Evolutionary conservation across 1,140 invertebrate genomes (phyloP), one percentile per base, ranked within the genome.

Genomic region (Macrotrachela quadricornifera): DNA sequence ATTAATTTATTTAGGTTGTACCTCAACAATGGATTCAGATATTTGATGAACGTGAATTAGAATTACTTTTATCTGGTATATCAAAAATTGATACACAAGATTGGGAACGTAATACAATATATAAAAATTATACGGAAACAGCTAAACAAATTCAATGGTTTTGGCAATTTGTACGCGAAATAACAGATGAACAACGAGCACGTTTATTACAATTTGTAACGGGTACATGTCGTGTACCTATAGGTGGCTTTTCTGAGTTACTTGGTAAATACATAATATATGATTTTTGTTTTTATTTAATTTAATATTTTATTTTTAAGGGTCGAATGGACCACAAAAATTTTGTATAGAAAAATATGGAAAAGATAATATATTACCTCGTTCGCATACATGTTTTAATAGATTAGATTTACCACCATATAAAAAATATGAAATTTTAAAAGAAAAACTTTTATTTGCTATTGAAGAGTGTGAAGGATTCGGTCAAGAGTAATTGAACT

Each of bases 381-480:
- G 90, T 61, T 88, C 91, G 59, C 92, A 96, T 68, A 95, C 88
- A 1, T 95, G 88, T 68, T 95, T 95, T 71, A 95, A 95, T 72
- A 74, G 88, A 17, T 74, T 94, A 13, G 88, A 95, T 69, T 73
- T 95, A 58, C 88, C 88, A 49, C 87, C 88, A 0, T 95, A 94
- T 65, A 86, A 88, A 67, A 87, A 81, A 60, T 94, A 92, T 67
- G 86, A 92, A 66, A 86, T 94, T 68, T 73, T 95, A 59, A 82
- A 84, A 39, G 87, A 94, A 68, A 95, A 95, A 75, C 72, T 95
- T 57, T 91, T 82, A 58, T 91, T 84, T 71, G 94, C 94, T 50
- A 97, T 99, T 63, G 92, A 99, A 75, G 91, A 97, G 77, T 97
- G 92, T 43, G 94, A 99, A 76, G 92, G 92, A 42, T 99, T 99